Conservation (phyloP, 2,888 invertebrate genomes). For the Lasioglossum oenotherae region DNA sequence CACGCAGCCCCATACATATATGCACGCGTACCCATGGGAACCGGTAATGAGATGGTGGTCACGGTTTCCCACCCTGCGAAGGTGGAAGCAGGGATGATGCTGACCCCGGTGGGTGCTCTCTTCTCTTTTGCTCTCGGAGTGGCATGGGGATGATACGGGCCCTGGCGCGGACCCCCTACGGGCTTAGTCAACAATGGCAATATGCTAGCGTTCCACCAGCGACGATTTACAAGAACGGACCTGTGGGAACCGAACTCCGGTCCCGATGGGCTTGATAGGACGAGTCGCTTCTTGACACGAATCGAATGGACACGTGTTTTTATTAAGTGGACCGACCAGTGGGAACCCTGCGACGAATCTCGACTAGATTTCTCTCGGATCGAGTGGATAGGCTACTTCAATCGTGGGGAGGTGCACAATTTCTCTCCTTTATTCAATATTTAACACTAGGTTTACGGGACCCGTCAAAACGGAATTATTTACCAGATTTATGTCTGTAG, state of each 20-base stretch:
- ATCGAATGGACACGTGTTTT: constrained; percentile 61
- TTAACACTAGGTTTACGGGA: neutral
- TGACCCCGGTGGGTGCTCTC: constrained; percentile 60
- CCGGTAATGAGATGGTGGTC: constrained; percentile 84
- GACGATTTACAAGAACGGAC: constrained; percentile 74
- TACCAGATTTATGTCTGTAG: too few relatives aligned
- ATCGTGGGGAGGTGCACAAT: neutral
- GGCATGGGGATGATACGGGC: constrained; percentile 71
- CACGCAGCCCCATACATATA: constrained; percentile 72
- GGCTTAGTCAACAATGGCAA: constrained; percentile 84
- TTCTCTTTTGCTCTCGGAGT: neutral
- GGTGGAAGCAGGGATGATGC: constrained; percentile 62
- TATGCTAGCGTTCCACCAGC: constrained; percentile 79
- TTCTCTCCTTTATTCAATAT: neutral
- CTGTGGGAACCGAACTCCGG: constrained; percentile 80
- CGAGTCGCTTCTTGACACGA: constrained; percentile 49
- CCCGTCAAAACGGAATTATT: too few relatives aligned
- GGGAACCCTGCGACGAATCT: constrained; percentile 21
- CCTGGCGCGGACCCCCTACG: constrained; percentile 76
- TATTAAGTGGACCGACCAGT: constrained; percentile 41
- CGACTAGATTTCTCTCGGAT: neutral
- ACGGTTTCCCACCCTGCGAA: constrained; percentile 80
- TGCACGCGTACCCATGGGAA: constrained; percentile 82
- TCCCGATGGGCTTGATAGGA: constrained; percentile 42
- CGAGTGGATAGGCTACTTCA: neutral